A percentile compares a stretch with the other conserved stretches of the same genome.
Evolutionary conservation across 2,797 vertebrate genomes (phyloP).

Genomic region (Coregonus ussuriensis): DNA sequence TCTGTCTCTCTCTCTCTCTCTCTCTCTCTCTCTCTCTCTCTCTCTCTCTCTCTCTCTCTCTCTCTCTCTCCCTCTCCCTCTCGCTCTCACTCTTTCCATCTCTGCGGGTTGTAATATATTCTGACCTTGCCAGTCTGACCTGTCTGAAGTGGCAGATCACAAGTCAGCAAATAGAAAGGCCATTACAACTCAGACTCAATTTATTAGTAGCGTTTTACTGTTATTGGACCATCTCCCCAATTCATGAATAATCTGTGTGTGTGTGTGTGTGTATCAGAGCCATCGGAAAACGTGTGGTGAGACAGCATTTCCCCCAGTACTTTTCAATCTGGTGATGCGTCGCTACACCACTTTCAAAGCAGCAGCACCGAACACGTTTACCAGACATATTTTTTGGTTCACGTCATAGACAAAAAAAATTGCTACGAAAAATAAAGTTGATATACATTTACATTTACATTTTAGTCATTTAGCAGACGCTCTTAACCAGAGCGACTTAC

Average conservation of each 20-base stretch:
- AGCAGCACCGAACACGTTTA: too few species aligned
- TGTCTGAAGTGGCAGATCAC: neutral
- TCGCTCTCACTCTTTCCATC: neutral
- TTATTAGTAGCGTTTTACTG: neutral
- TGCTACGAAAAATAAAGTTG: too few species aligned
- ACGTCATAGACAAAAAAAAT: too few species aligned
- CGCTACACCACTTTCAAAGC: too few species aligned
- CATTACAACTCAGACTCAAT: neutral
- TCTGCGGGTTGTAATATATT: neutral
- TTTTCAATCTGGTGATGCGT: too few species aligned
- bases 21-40: neutral
- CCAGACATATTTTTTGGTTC: too few species aligned
- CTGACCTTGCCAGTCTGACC: constrained; percentile 5
- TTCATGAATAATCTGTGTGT: neutral
- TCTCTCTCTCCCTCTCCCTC: neutral
- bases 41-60: neutral
- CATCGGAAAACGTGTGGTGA: too few species aligned
- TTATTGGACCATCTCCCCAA: neutral
- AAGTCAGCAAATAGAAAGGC: neutral
- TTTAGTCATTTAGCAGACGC: too few species aligned
- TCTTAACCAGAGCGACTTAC: too few species aligned
- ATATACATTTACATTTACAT: too few species aligned
- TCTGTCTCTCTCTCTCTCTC: neutral
- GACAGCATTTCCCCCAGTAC: too few species aligned
- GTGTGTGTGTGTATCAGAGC: too few species aligned